These are phyloP conservation scores for Varecia variegata DNA, from an alignment of 2,797 vertebrate species.

Conservation along the genomic window DNA sequence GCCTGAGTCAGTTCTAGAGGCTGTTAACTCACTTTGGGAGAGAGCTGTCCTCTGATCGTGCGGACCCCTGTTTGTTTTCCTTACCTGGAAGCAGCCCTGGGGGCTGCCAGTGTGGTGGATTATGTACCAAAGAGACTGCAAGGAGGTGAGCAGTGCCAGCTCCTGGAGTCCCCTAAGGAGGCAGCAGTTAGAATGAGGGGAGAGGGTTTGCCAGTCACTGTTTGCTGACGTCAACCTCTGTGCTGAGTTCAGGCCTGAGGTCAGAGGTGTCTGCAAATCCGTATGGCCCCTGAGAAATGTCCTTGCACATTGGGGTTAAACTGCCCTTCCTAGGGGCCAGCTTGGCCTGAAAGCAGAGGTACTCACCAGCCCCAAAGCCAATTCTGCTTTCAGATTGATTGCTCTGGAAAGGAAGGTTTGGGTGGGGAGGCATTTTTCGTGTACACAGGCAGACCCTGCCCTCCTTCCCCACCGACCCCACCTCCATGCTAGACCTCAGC, in stretches of 20 bases:
- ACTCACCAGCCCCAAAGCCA: background rate
- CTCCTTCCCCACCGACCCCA: fast-evolving
- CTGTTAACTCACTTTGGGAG: background rate
- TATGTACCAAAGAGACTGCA: background rate
- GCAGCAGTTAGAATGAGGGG: background rate
- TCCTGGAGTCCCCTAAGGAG: background rate
- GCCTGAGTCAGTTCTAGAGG: fast-evolving
- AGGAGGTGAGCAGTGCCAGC: background rate
- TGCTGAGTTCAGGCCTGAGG: background rate
- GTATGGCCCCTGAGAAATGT: background rate
- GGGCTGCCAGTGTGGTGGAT: background rate
- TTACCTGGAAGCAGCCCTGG: background rate
- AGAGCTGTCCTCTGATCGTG: background rate
- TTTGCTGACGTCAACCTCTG: background rate
- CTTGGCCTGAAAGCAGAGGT: background rate
- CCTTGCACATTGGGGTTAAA: background rate
- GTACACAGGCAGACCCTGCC: too few species aligned
- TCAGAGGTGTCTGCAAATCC: background rate
- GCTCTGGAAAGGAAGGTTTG: background rate
- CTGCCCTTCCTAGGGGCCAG: background rate
- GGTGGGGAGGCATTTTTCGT: background rate
- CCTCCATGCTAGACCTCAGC: background rate
- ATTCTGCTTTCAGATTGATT: background rate
- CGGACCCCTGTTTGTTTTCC: background rate
- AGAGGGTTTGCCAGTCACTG: background rate